Evolutionary conservation across 2,888 invertebrate genomes (phyloP).

Genomic region (Lasioglossum pauxillum): DNA sequence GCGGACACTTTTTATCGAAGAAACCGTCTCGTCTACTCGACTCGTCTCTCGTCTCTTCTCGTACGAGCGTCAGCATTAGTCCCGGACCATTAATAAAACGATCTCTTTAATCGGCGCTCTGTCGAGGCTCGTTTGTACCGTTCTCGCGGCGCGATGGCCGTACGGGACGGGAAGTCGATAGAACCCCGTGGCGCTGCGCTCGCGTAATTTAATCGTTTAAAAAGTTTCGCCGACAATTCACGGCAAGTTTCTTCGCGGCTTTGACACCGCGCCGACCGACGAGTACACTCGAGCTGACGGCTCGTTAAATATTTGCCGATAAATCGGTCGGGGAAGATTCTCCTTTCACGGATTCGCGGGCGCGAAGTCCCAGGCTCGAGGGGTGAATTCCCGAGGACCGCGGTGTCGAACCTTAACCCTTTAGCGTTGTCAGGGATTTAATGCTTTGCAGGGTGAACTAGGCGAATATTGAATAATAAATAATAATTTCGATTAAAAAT

Average conservation of each 20-base stretch:
- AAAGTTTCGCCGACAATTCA: constrained; percentile 58
- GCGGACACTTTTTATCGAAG: constrained; percentile 17
- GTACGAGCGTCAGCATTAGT: constrained; percentile 27
- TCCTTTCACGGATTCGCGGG: background rate
- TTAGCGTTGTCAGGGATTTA: background rate
- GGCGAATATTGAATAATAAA: too few species aligned
- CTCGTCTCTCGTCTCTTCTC: background rate
- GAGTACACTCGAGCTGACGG: constrained; percentile 10
- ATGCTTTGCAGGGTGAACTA: too few species aligned
- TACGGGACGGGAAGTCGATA: constrained; percentile 56
- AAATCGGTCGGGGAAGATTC: constrained; percentile 30
- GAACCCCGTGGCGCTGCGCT: constrained; percentile 34
- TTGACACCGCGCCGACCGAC: constrained; percentile 14
- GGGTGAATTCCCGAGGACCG: background rate
- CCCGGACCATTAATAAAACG: constrained; percentile 54
- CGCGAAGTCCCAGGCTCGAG: background rate
- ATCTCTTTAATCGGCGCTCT: constrained; percentile 52
- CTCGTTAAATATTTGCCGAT: constrained; percentile 52
- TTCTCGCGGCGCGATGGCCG: background rate
- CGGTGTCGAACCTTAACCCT: background rate
- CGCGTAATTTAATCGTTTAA: constrained; percentile 69
- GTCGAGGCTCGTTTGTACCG: constrained; percentile 46
- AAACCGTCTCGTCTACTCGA: background rate
- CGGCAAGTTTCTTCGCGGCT: constrained; percentile 29
- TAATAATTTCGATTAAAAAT: too few species aligned